phyloP scores from a whole-genome alignment of 2,797 vertebrate genomes.

The Macrochelys suwanniensis region DNA sequence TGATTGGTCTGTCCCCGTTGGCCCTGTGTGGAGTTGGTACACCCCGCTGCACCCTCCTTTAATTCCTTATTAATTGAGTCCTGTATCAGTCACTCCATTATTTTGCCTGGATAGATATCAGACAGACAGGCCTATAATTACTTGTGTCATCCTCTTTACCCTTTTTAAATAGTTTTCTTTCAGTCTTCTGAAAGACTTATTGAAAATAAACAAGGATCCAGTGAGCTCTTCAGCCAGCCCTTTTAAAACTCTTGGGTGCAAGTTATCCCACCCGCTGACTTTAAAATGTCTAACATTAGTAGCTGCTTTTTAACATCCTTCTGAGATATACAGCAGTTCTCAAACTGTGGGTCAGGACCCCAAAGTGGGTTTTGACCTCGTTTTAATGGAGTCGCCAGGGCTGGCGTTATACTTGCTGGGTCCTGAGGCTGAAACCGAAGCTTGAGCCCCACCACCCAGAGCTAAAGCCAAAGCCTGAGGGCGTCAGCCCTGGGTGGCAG shows the following conservation, averaged over 20 bases:
- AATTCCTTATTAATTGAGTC: background rate
- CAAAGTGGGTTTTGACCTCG: too few relatives aligned
- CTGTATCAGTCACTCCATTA: background rate
- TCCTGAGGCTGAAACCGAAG: too few relatives aligned
- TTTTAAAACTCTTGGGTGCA: background rate
- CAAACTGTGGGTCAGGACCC: too few relatives aligned
- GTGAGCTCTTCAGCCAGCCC: background rate
- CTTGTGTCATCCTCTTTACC: background rate
- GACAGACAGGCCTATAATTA: background rate
- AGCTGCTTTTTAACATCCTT: background rate
- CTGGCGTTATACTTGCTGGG: too few relatives aligned
- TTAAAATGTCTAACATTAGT: background rate
- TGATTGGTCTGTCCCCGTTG: too few relatives aligned
- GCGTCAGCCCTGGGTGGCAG: too few relatives aligned
- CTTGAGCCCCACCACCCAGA: too few relatives aligned
- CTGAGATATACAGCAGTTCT: too few relatives aligned
- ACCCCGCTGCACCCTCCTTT: background rate
- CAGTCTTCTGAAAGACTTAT: background rate
- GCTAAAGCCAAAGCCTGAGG: too few relatives aligned
- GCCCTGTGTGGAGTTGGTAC: too few relatives aligned
- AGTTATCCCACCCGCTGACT: background rate
- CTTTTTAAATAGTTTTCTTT: background rate
- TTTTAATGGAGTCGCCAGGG: too few relatives aligned
- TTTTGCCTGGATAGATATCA: background rate
- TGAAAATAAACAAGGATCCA: background rate